phyloP scores from a whole-genome alignment of 2,113 vertebrate species.

The Onychostruthus taczanowskii region DNA sequence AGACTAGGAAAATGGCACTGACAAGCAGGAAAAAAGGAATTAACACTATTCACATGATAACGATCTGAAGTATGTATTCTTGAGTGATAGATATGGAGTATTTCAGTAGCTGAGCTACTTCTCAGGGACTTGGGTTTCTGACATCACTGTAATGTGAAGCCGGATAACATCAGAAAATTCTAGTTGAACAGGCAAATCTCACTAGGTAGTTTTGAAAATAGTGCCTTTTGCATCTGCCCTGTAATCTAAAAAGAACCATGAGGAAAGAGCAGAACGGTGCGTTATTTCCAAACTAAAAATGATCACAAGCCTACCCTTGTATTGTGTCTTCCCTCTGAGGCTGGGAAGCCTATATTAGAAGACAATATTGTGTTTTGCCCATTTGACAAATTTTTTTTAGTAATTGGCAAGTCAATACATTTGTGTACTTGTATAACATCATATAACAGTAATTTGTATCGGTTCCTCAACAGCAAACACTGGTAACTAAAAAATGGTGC shows the following conservation, averaged over 20 bases:
- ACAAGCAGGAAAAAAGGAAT: background rate
- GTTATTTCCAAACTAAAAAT: background rate
- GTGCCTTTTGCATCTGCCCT: background rate
- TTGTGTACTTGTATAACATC: background rate
- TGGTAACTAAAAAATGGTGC: background rate
- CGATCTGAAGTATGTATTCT: background rate
- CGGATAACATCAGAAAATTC: background rate
- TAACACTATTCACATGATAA: background rate
- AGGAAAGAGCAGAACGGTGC: background rate
- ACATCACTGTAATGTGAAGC: slow-evolving; percentile 3
- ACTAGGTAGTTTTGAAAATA: background rate
- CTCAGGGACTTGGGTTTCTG: background rate
- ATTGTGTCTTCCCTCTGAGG: background rate
- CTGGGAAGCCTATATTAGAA: background rate
- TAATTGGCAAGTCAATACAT: background rate
- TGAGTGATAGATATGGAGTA: background rate
- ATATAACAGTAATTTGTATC: background rate
- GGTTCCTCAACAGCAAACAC: background rate
- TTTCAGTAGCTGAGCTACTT: slow-evolving; percentile 2
- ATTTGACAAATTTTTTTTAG: background rate
- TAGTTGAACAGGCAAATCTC: background rate
- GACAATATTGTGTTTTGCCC: background rate
- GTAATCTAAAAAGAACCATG: background rate
- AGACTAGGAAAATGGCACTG: background rate
- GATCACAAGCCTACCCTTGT: background rate